These are phyloP conservation scores for Ormyrus thymus DNA, from an alignment of 2,888 invertebrate genomes.

Conservation along the genomic window DNA sequence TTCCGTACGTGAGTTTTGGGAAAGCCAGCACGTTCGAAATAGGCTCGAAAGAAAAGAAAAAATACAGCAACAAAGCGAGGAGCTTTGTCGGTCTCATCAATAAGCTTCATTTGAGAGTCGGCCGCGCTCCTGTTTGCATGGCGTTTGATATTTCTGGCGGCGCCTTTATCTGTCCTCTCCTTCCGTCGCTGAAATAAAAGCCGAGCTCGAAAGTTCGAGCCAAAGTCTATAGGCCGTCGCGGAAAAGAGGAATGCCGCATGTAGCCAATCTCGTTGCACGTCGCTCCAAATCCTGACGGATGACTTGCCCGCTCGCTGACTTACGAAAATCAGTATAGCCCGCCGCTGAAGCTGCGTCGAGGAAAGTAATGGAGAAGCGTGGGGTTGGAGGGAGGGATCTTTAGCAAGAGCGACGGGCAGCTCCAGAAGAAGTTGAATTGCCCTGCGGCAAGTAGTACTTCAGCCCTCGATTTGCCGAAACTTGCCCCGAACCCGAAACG, in stretches of 20 bases:
- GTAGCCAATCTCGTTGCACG: conserved; percentile 63
- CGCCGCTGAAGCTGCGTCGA: conserved; percentile 8
- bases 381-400: not conserved
- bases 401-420: not conserved
- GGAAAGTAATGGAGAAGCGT: conserved; percentile 36
- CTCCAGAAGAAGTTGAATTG: conserved; percentile 13
- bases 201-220: conserved; percentile 39
- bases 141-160: conserved; percentile 45
- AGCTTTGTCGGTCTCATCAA: conserved; percentile 34
- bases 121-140: conserved; percentile 20
- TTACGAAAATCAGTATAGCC: conserved; percentile 45
- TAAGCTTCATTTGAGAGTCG: conserved; percentile 31
- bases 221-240: not conserved
- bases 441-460: not conserved
- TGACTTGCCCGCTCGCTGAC: conserved; percentile 54
- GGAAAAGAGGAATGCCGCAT: not conserved
- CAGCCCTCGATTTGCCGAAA: not conserved
- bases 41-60: not conserved
- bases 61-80: not conserved
- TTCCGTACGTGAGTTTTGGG: too few species aligned
- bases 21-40: not conserved
- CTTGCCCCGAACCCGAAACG: too few species aligned
- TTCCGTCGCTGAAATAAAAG: conserved; percentile 4
- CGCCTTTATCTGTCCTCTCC: conserved; percentile 23
- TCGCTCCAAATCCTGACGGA: conserved; percentile 64